Conservation (phyloP, 2,888 invertebrate species). For the Ommatoiulus sabulosus region DNA sequence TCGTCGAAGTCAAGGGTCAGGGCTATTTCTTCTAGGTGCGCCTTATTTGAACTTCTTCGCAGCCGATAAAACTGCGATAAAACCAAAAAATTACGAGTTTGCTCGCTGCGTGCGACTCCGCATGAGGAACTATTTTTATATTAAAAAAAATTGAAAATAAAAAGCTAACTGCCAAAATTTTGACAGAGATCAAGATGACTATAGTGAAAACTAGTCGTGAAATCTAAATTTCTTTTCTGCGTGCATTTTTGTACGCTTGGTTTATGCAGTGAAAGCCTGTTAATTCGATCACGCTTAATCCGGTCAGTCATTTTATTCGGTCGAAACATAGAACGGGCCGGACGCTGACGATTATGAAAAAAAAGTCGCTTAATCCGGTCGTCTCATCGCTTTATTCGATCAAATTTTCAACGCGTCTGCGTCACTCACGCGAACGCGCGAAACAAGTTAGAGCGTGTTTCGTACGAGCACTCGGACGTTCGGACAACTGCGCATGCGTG, state of each 20-base stretch:
- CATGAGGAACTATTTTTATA: not conserved
- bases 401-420: no score
- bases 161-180: not conserved
- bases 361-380: no score
- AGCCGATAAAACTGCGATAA: not conserved
- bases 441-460: no score
- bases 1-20: not conserved
- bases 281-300: no score
- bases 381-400: no score
- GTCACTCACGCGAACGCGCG: no score
- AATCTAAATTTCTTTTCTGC: not conserved
- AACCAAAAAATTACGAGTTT: not conserved
- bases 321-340: no score
- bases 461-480: no score
- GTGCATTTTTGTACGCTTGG: not conserved
- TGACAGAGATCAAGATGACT: not conserved
- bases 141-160: not conserved
- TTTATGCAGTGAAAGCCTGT: no score
- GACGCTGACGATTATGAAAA: no score
- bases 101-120: constrained; percentile 3
- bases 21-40: not conserved
- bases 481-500: no score
- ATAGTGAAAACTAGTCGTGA: not conserved
- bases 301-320: no score
- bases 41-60: not conserved